Evolutionary conservation across 2,113 vertebrate genomes (phyloP).

Genomic region (Pyxicephalus adspersus): DNA sequence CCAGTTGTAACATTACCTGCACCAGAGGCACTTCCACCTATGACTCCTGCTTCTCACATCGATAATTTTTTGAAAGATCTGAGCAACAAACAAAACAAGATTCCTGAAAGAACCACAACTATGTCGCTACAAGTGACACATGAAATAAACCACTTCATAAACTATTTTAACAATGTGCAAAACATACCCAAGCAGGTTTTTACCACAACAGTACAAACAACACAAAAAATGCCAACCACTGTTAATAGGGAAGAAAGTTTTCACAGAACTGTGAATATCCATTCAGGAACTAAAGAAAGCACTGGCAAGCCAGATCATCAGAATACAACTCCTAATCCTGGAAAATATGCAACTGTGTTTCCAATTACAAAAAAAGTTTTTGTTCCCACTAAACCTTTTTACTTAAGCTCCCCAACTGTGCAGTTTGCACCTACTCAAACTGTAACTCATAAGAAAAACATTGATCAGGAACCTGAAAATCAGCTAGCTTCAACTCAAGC

Average conservation of each 20-base stretch:
- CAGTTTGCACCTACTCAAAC: conserved; percentile 31
- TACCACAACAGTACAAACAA: neutral
- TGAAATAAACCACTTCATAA: neutral
- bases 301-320: conserved; percentile 31
- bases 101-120: too few relatives aligned
- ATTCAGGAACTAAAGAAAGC: conserved; percentile 48
- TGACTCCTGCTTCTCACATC: neutral
- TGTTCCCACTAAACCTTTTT: neutral
- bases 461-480: conserved; percentile 35
- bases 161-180: neutral
- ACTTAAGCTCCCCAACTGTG: conserved; percentile 4
- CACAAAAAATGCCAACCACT: neutral
- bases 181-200: neutral
- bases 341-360: neutral
- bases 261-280: conserved; percentile 37
- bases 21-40: neutral
- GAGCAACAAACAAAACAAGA: neutral
- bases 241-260: neutral
- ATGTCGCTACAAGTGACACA: too few relatives aligned
- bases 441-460: fast-evolving
- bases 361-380: neutral
- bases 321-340: conserved; percentile 49
- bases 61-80: neutral
- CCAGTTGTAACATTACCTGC: neutral
- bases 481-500: conserved; percentile 18